phyloP scores from a whole-genome alignment of 2,113 vertebrate genomes.

The Nanorana parkeri region DNA sequence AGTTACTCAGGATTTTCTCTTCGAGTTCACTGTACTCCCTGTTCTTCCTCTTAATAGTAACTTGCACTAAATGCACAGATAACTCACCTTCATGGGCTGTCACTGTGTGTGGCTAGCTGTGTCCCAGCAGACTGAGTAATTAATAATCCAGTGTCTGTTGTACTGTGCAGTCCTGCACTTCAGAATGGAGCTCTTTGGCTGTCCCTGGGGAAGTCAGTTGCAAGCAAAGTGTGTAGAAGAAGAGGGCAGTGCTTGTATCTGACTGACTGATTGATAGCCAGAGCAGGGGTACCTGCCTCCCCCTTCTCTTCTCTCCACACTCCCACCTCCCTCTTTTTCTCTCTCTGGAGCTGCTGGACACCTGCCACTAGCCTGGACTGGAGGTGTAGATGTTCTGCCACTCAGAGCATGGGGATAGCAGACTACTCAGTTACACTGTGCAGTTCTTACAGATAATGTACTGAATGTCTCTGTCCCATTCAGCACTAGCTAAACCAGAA shows the following conservation, averaged over 20 bases:
- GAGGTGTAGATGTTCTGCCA: conserved; percentile 53
- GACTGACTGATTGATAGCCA: conserved; percentile 55
- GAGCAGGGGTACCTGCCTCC: conserved; percentile 19
- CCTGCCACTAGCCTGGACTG: conserved; percentile 59
- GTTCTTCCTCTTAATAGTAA: neutral
- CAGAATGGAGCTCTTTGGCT: neutral
- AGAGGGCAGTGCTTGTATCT: conserved; percentile 53
- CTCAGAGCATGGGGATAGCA: conserved; percentile 1
- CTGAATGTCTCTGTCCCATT: no score
- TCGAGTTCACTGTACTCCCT: neutral
- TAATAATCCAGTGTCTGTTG: conserved; percentile 41
- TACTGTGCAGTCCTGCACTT: conserved; percentile 35
- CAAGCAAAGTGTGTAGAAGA: neutral
- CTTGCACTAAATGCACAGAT: neutral
- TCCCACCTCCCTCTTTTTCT: conserved; percentile 51
- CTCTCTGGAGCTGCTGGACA: conserved; percentile 54
- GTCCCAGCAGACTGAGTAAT: conserved; percentile 8
- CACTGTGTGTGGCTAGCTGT: neutral
- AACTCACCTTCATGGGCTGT: conserved; percentile 36
- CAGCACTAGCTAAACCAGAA: no score
- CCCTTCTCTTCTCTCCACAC: conserved; percentile 52
- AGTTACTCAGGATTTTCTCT: no score
- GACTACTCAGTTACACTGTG: neutral
- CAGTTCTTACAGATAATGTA: neutral
- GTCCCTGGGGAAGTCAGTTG: conserved; percentile 27